Evolutionary conservation across 2,888 invertebrate genomes (phyloP).

Genomic region (Noctuana brunneofusca): DNA sequence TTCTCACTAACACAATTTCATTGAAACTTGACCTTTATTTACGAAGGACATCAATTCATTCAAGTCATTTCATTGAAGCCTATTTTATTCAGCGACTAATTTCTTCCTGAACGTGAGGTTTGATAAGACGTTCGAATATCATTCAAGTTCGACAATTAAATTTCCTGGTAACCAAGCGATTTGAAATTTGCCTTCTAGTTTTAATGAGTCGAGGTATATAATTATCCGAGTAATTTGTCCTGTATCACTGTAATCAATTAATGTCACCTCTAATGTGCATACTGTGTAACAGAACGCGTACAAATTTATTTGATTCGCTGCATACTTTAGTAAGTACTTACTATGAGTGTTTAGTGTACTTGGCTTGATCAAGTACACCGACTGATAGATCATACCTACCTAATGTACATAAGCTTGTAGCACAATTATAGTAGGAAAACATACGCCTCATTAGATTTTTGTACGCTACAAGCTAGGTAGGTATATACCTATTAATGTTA

Average conservation of each 20-base stretch:
- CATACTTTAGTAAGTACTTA: neutral
- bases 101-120: neutral
- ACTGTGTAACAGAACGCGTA: neutral
- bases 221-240: constrained; percentile 55
- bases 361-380: too few species aligned
- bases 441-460: too few species aligned
- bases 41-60: neutral
- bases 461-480: too few species aligned
- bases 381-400: too few species aligned
- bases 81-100: neutral
- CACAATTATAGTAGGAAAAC: too few species aligned
- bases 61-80: constrained; percentile 5
- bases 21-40: neutral
- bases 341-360: neutral
- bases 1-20: neutral
- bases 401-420: too few species aligned
- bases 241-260: constrained; percentile 44
- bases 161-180: constrained; percentile 19
- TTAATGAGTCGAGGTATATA: constrained; percentile 55
- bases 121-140: neutral
- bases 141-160: constrained; percentile 28
- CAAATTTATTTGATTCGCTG: neutral
- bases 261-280: constrained; percentile 28
- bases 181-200: constrained; percentile 49
- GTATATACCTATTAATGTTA: too few species aligned